phyloP scores from a whole-genome alignment of 2,113 vertebrate species.

The Aegotheles bennettii region DNA sequence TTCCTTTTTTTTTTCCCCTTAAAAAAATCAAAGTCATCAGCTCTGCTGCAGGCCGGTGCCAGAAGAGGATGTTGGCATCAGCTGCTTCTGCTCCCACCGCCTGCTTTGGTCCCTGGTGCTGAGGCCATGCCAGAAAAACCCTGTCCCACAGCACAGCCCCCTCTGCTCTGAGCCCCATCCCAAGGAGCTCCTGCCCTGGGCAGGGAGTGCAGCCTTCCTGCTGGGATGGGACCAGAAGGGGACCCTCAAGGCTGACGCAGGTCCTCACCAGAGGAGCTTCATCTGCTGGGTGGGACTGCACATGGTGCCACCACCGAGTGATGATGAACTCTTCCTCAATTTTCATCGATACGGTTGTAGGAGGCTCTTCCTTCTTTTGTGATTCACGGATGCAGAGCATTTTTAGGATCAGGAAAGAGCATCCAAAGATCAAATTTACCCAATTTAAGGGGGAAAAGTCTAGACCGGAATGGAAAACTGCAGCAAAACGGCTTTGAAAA shows the following conservation, averaged over 20 bases:
- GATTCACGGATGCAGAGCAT: background rate
- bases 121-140: slow-evolving; percentile 56
- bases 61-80: slow-evolving; percentile 42
- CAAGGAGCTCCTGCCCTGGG: background rate
- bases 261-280: background rate
- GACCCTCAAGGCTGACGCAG: accelerated
- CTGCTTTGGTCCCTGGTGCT: slow-evolving; percentile 26
- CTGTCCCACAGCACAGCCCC: background rate
- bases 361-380: background rate
- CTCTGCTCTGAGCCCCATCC: slow-evolving; percentile 44
- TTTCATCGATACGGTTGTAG: accelerated
- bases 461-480: background rate
- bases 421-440: background rate
- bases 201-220: background rate
- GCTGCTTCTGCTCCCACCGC: slow-evolving; percentile 33
- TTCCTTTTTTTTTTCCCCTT: background rate
- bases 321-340: accelerated
- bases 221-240: background rate
- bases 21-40: background rate
- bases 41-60: slow-evolving; percentile 15
- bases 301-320: accelerated
- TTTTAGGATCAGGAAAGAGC: background rate
- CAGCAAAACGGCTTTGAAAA: background rate
- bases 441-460: background rate
- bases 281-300: background rate